These are phyloP conservation scores for Entomobrya multifasciata DNA, from an alignment of 2,888 invertebrate genomes.

Conservation along the genomic window DNA sequence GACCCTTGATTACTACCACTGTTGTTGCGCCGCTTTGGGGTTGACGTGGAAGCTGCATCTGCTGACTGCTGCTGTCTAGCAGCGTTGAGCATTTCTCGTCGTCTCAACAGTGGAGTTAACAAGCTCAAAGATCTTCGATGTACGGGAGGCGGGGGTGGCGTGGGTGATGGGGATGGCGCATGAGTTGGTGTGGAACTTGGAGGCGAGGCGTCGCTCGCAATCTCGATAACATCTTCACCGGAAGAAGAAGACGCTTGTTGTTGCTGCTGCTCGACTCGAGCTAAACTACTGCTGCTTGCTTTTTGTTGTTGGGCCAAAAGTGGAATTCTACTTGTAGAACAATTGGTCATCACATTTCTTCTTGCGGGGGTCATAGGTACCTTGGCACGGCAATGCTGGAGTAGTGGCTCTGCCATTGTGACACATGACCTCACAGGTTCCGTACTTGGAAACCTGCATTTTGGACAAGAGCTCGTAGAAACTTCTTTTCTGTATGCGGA, in stretches of 20 bases:
- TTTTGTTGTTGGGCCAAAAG: constrained; percentile 34
- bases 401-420: constrained; percentile 69
- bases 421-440: constrained; percentile 60
- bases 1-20: constrained; percentile 49
- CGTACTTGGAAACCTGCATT: constrained; percentile 78
- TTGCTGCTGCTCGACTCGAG: not conserved
- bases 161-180: constrained; percentile 38
- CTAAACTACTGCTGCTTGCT: not conserved
- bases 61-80: constrained; percentile 63
- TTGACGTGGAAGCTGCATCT: constrained; percentile 36
- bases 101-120: constrained; percentile 76
- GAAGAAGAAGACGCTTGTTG: constrained; percentile 33
- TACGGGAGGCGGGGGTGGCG: constrained; percentile 64
- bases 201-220: constrained; percentile 59
- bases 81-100: constrained; percentile 76
- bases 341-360: constrained; percentile 69
- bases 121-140: constrained; percentile 76
- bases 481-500: constrained; percentile 58
- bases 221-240: constrained; percentile 65
- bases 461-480: constrained; percentile 76
- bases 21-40: constrained; percentile 36
- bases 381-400: constrained; percentile 67
- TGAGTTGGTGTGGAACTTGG: constrained; percentile 54
- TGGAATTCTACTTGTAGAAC: constrained; percentile 55
- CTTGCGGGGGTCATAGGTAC: constrained; percentile 67